Evolutionary conservation across 2,113 vertebrate species (phyloP), one percentile per base, ranked within the genome.

Genomic region (Ictidomys tridecemlineatus): DNA sequence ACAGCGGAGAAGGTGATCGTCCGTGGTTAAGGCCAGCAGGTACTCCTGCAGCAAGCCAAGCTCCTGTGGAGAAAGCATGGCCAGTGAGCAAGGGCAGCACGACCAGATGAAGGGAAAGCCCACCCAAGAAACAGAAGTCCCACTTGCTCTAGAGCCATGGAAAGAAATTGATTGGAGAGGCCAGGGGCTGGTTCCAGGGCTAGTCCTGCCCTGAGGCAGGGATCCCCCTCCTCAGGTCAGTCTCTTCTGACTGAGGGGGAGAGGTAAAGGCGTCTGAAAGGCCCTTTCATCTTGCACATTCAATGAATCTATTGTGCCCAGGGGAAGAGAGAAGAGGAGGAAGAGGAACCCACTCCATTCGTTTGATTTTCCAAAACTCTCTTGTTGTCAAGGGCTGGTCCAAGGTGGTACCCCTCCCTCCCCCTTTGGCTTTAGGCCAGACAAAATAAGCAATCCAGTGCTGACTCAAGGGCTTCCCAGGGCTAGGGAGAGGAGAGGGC

Each of bases 1-100:
- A 97, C 99, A 99, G 96, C 98, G 98, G 96, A 99, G 98, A 95
- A 99, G 99, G 98, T 99, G 99, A 98, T 99, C 99, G 58, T 99
- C 99, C 0, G 99, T 99, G 95, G 99, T 99, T 98, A 99, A 99
- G 98, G 99, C 99, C 96, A 99, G 98, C 97, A 99, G 98, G 98
- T 99, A 99, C 74, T 99, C 99, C 98, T 99, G 99, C 69, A 99
- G 99, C 97, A 99, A 97, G 77, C 99, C 99, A 58, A 99, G 99
- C 92, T 99, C 99, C 99, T 99, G 98, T 3, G 95, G 89, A 56
- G 96, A 98, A 9, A 98, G 69, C 95, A 94, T 0, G 39, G 37
- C 3, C 65, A 65, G 17, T 98, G 91, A 98, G 28, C 7, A 0
- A 16, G 17, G 18, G 28, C 2, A 13, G 37, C 30, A 48, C 13